A percentile compares a stretch with the other conserved stretches of the same genome.
These are phyloP conservation scores for Neolamprologus fasciatus DNA, from an alignment of 2,113 vertebrate genomes.

Conservation along the genomic window DNA sequence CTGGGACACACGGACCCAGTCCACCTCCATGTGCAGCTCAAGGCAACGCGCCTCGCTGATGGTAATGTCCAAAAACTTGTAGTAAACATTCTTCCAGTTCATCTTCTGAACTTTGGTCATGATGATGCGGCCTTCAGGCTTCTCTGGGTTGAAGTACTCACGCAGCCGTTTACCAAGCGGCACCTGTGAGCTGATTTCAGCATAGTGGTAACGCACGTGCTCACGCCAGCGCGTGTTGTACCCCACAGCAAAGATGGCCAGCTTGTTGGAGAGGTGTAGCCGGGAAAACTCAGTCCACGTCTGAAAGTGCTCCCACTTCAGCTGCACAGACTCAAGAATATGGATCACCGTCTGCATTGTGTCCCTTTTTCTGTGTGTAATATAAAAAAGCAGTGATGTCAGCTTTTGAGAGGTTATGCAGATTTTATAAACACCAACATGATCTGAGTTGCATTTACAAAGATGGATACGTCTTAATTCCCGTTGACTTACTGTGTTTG, in stretches of 20 bases:
- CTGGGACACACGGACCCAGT: conserved; percentile 90
- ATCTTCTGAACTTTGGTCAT: conserved; percentile 98
- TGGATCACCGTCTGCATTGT: conserved; percentile 90
- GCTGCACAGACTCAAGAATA: conserved; percentile 91
- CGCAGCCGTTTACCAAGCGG: conserved; percentile 91
- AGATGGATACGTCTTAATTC: accelerated
- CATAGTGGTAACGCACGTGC: conserved; percentile 93
- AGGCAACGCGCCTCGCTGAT: conserved; percentile 93
- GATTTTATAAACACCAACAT: background rate
- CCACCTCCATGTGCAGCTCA: conserved; percentile 95
- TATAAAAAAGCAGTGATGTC: background rate
- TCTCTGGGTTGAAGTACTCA: conserved; percentile 97
- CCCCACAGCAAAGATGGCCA: conserved; percentile 95
- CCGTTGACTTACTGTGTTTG: conserved; percentile 84
- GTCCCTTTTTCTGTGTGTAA: conserved; percentile 63
- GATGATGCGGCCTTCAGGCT: conserved; percentile 86
- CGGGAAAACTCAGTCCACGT: conserved; percentile 97
- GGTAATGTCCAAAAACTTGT: conserved; percentile 96
- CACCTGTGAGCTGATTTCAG: conserved; percentile 96
- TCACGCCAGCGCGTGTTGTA: conserved; percentile 97
- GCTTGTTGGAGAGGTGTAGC: conserved; percentile 94
- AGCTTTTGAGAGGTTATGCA: background rate
- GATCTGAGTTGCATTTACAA: background rate
- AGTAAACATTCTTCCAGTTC: conserved; percentile 99
- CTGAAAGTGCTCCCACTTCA: conserved; percentile 97